Percentiles rank a stretch among this genome's conserved stretches.
Conservation (phyloP, 2,888 invertebrate genomes). For the Conomelus anceps region DNA sequence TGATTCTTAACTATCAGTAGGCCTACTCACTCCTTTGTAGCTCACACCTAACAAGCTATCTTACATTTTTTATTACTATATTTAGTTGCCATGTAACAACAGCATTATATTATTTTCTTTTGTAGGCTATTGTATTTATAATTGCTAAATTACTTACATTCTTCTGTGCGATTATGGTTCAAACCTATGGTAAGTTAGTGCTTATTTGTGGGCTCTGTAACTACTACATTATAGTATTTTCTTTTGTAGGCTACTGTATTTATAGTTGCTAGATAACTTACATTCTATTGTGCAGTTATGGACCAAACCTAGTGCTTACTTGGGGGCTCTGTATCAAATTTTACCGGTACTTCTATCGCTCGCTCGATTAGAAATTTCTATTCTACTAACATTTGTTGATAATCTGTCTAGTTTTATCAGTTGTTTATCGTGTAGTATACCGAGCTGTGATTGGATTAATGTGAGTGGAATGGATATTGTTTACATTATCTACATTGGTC, state of each 20-base stretch:
- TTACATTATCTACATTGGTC: not conserved
- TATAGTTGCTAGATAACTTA: no score
- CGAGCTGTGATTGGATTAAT: slow-evolving; percentile 1
- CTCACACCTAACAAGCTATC: no score
- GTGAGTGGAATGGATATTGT: not conserved
- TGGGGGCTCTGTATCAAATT: not conserved
- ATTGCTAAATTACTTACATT: not conserved
- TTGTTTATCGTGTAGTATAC: not conserved
- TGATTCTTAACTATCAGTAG: no score
- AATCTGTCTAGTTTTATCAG: not conserved
- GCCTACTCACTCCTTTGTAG: no score
- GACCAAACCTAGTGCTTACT: not conserved
- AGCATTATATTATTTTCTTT: not conserved
- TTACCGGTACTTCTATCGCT: not conserved
- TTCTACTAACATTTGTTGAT: not conserved
- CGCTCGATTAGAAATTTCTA: not conserved
- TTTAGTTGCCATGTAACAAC: no score
- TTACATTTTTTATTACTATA: no score
- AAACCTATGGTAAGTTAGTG: not conserved
- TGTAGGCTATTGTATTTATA: no score
- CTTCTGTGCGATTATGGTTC: not conserved
- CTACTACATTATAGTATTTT: no score
- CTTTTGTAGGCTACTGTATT: no score
- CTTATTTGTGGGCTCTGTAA: no score
- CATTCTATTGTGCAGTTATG: not conserved